Evolutionary conservation across 2,113 vertebrate species (phyloP), one percentile per base, ranked within the genome.

Genomic region (Rhea americana): DNA sequence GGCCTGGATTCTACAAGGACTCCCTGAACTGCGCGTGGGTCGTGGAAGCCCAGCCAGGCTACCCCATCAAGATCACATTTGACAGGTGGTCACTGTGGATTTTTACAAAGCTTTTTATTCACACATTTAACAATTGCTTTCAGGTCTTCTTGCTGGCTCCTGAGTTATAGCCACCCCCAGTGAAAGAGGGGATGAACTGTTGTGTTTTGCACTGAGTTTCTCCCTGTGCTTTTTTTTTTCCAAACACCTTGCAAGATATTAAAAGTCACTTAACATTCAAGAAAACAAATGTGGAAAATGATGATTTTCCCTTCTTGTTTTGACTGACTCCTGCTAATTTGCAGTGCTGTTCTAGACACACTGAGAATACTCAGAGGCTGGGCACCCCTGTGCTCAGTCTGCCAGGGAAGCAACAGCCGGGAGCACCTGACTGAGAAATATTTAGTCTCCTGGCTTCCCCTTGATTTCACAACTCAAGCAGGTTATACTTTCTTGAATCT

Each of bases 1-100:
- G 99, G 99, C 99, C 99, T 26, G 99, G 99, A 90, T 99, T 99
- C 95, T 99, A 99, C 97, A 99, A 99, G 97, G 99, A 99, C 83
- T 99, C 99, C 9, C 97, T 99, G 91, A 99, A 99, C 97, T 99
- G 99, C 51, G 99, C 98, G 65, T 99, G 99, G 99, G 98, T 99
- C 95, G 99, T 99, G 12, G 99, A 99, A 97, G 99, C 99, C 55
- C 99, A 98, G 94, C 99, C 99, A 2, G 99, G 99, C 89, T 99
- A 99, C 94, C 99, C 99, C 93, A 99, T 99, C 98, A 99, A 99
- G 97, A 99, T 99, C 97, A 99, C 99, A 39, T 99, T 99, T 21
- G 99, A 99, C 98, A 99, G 99, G 99, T 99, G 47, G 67, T 56
- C 35, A 1, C 14, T 13, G 5, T 2, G 19, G 16, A 1, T 20